Conservation (phyloP, 2,888 invertebrate species). For the Resseliella maxima region DNA sequence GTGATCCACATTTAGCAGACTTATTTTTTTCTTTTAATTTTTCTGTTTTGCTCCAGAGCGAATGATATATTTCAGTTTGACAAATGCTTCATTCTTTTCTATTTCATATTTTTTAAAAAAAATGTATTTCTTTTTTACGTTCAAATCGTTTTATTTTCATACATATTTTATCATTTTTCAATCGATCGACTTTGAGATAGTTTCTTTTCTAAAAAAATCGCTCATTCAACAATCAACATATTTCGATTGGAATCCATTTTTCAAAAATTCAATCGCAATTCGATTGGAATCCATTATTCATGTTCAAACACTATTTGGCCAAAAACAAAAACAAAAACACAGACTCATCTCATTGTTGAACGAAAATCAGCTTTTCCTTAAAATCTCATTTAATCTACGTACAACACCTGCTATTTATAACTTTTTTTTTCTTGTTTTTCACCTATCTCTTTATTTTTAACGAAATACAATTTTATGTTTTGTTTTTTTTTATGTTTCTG, state of each 20-base stretch:
- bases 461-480: not conserved
- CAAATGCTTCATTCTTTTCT: not conserved
- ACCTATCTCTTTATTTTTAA: too few relatives aligned
- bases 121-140: not conserved
- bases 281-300: not conserved
- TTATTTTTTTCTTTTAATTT: not conserved
- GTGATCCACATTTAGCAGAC: not conserved
- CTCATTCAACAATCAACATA: not conserved
- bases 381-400: not conserved
- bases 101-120: not conserved
- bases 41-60: constrained; percentile 8
- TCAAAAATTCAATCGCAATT: not conserved
- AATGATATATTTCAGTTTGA: constrained; percentile 8
- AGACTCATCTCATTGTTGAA: constrained; percentile 51
- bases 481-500: not conserved
- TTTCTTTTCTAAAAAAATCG: constrained; percentile 27
- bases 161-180: not conserved
- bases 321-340: not conserved
- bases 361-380: not conserved
- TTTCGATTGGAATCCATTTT: not conserved
- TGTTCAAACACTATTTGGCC: too few relatives aligned
- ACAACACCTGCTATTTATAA: not conserved
- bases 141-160: not conserved
- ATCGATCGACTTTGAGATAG: constrained; percentile 41
- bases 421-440: too few relatives aligned